Evolutionary conservation across 2,797 vertebrate genomes (phyloP).

Genomic region (Balearica regulorum): DNA sequence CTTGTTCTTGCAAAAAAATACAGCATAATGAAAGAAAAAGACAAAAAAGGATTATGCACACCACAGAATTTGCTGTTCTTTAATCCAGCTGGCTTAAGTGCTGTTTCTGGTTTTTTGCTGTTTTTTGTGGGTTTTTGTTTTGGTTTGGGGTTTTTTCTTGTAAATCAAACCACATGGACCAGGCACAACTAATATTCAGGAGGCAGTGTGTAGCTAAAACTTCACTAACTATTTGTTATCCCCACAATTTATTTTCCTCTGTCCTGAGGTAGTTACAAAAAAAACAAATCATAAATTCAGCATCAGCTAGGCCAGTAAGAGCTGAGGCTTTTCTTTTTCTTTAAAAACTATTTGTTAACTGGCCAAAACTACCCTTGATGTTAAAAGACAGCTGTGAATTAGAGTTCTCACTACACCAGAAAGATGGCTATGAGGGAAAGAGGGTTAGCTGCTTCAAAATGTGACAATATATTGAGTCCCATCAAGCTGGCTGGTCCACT

Average conservation of each 20-base stretch:
- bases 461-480: slow-evolving; percentile 57
- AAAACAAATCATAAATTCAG: slow-evolving; percentile 65
- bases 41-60: slow-evolving; percentile 83
- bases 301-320: slow-evolving; percentile 66
- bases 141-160: not conserved
- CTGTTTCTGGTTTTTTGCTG: slow-evolving; percentile 53
- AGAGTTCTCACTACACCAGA: slow-evolving; percentile 74
- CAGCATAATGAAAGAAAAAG: slow-evolving; percentile 71
- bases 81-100: slow-evolving; percentile 69
- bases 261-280: slow-evolving; percentile 83
- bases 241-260: slow-evolving; percentile 76
- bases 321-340: slow-evolving; percentile 58
- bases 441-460: slow-evolving; percentile 77
- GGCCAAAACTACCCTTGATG: slow-evolving; percentile 77
- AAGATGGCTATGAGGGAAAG: slow-evolving; percentile 71
- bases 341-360: slow-evolving; percentile 66
- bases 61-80: slow-evolving; percentile 76
- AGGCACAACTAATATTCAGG: slow-evolving; percentile 78
- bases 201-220: slow-evolving; percentile 81
- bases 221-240: slow-evolving; percentile 68
- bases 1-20: slow-evolving; percentile 78
- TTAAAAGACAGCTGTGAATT: slow-evolving; percentile 74
- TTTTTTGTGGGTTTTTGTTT: not conserved
- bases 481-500: slow-evolving; percentile 71
- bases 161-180: slow-evolving; percentile 75